Conservation (phyloP, 2,797 vertebrate species). For the Eulemur mongoz region DNA sequence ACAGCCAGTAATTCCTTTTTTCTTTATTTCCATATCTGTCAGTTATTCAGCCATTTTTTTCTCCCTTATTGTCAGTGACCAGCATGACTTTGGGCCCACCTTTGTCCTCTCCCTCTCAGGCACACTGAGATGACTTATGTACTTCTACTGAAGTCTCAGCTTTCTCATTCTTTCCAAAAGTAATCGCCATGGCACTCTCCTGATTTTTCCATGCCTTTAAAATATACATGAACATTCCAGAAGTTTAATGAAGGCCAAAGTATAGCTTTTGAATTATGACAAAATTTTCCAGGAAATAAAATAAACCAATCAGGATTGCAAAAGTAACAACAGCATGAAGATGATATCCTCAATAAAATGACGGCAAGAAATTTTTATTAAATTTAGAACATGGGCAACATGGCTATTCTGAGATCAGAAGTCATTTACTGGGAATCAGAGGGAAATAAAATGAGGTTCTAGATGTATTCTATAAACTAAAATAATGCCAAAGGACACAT, state of each 20-base stretch:
- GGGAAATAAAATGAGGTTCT: neutral
- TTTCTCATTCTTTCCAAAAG: neutral
- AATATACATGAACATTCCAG: neutral
- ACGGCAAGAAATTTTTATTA: neutral
- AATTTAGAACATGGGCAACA: accelerated
- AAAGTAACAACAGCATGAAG: neutral
- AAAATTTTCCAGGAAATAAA: neutral
- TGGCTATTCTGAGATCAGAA: neutral
- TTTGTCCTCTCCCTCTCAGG: neutral
- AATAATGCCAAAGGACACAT: neutral
- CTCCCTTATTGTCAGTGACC: neutral
- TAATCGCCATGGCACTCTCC: neutral
- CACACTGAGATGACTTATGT: neutral
- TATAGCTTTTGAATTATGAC: neutral
- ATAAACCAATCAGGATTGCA: neutral
- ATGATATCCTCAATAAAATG: neutral
- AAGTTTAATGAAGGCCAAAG: neutral
- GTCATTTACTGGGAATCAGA: neutral
- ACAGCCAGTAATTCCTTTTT: neutral
- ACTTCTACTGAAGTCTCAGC: neutral
- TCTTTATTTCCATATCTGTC: neutral
- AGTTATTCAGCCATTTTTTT: neutral
- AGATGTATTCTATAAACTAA: neutral
- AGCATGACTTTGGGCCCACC: neutral
- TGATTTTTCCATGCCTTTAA: neutral